These are phyloP conservation scores for Rhodeus uyekii DNA, from an alignment of 2,797 vertebrate genomes.

Conservation along the genomic window DNA sequence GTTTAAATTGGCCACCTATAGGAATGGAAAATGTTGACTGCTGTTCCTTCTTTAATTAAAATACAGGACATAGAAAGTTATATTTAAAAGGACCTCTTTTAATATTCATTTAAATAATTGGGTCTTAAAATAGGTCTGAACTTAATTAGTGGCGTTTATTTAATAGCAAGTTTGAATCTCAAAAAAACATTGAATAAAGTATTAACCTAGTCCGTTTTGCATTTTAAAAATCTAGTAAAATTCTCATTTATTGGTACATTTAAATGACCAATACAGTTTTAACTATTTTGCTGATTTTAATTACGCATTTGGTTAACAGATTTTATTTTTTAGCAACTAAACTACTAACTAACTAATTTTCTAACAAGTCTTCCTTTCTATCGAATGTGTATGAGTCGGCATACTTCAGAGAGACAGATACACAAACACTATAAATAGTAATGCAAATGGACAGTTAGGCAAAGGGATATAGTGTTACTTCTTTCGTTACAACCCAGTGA, in stretches of 20 bases:
- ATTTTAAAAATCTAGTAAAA: background rate
- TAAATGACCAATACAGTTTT: background rate
- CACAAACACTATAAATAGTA: slow-evolving; percentile 37
- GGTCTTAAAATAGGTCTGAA: no score
- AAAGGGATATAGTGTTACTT: slow-evolving; percentile 30
- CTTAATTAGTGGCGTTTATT: no score
- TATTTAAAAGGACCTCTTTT: background rate
- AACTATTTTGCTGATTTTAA: background rate
- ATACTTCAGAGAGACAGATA: slow-evolving; percentile 1
- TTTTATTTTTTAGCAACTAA: background rate
- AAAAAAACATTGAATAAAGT: background rate
- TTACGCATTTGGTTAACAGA: no score
- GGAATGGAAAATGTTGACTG: background rate
- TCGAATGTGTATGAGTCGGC: no score
- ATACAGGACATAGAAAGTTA: background rate
- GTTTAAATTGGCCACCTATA: slow-evolving; percentile 90
- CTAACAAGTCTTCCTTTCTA: no score
- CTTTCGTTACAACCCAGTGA: slow-evolving; percentile 21
- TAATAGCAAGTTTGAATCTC: no score
- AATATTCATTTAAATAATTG: background rate
- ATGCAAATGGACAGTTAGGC: slow-evolving; percentile 12
- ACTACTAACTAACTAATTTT: no score
- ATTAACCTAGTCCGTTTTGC: background rate
- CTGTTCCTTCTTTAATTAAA: background rate
- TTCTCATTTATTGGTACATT: background rate